Percentiles rank a stretch among this genome's conserved stretches.
Conservation (phyloP, 2,888 invertebrate genomes). For the Bedellia somnulentella region DNA sequence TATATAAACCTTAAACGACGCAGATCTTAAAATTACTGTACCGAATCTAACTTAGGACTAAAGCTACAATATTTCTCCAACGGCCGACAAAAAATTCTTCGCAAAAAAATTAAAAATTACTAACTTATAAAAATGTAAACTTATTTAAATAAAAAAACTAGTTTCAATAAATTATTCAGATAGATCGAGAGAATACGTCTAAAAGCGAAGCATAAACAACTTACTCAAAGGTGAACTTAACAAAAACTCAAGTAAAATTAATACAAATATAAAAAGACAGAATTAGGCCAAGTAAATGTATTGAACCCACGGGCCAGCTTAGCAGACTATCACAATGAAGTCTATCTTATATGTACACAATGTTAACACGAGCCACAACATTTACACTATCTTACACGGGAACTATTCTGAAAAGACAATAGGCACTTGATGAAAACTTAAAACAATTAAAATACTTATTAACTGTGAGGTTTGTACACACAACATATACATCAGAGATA, state of each 20-base stretch:
- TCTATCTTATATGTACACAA: too few relatives aligned
- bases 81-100: slow-evolving; percentile 8
- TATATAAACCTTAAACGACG: too few relatives aligned
- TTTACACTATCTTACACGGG: slow-evolving; percentile 52
- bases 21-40: slow-evolving; percentile 47
- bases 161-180: slow-evolving; percentile 60
- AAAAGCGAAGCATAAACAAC: slow-evolving; percentile 36
- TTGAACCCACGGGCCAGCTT: not conserved
- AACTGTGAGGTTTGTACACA: too few relatives aligned
- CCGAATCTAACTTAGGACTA: slow-evolving; percentile 4
- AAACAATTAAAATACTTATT: too few relatives aligned
- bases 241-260: slow-evolving; percentile 39
- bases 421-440: too few relatives aligned
- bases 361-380: too few relatives aligned
- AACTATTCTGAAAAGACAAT: slow-evolving; percentile 38
- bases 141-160: slow-evolving; percentile 43
- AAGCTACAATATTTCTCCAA: not conserved
- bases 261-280: slow-evolving; percentile 21
- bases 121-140: slow-evolving; percentile 29
- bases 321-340: too few relatives aligned
- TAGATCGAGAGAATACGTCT: slow-evolving; percentile 47
- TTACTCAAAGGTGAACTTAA: slow-evolving; percentile 27
- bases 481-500: too few relatives aligned
- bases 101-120: slow-evolving; percentile 12
- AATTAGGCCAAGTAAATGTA: slow-evolving; percentile 2